Evolutionary conservation across 1,140 invertebrate species (phyloP).

Genomic region (Riptortus pedestris): DNA sequence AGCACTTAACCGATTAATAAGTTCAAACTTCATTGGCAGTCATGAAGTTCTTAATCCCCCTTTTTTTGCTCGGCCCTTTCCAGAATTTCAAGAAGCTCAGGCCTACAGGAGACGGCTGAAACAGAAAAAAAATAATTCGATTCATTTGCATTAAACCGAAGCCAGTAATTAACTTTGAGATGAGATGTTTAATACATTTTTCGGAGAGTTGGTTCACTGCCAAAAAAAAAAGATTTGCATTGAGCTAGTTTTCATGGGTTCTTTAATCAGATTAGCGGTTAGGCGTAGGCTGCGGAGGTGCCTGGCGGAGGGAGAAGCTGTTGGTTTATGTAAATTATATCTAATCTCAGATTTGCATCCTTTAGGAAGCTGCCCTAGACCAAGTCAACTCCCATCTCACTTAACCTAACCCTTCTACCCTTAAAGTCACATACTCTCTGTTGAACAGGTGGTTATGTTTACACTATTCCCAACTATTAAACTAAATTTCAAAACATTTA

Average conservation of each 20-base stretch:
- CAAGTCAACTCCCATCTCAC: no score
- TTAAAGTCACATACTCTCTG: no score
- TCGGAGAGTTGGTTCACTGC: not conserved
- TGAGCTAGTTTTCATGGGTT: not conserved
- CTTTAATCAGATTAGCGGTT: not conserved
- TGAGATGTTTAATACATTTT: conserved; percentile 10
- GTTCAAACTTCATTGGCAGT: no score
- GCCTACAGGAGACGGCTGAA: not conserved
- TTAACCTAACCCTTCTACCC: no score
- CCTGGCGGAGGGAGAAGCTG: not conserved
- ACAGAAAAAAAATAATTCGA: not conserved
- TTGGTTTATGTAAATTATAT: conserved; percentile 19
- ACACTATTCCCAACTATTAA: no score
- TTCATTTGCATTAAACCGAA: conserved; percentile 2
- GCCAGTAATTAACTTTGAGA: conserved; percentile 5
- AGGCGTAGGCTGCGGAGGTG: not conserved
- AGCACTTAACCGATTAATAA: no score
- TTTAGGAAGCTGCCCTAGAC: no score
- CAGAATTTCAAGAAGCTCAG: no score
- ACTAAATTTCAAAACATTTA: no score
- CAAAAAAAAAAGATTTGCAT: no score
- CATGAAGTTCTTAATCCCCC: no score
- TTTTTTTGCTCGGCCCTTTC: no score
- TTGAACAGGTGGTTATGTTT: conserved; percentile 6
- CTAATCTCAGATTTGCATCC: conserved; percentile 14